Evolutionary conservation across 2,888 invertebrate genomes (phyloP).

Genomic region (Scaptomyza cyrtandrae): DNA sequence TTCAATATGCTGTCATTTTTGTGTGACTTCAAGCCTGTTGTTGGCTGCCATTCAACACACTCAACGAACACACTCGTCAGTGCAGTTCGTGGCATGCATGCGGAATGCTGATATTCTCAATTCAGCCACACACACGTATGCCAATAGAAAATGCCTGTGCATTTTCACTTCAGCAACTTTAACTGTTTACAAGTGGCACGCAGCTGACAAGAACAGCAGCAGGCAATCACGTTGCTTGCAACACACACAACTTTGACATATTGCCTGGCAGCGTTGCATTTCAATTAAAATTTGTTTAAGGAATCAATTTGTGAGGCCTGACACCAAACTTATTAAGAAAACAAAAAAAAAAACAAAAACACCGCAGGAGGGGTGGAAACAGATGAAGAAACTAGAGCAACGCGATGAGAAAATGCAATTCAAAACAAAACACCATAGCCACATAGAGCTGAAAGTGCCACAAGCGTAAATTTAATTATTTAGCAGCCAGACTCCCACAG

Average conservation of each 20-base stretch:
- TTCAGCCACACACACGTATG: constrained; percentile 41
- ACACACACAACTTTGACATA: constrained; percentile 58
- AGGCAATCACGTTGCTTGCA: constrained; percentile 36
- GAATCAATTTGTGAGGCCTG: constrained; percentile 67
- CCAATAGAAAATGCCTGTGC: constrained; percentile 68
- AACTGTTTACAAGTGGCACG: constrained; percentile 60
- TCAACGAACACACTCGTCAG: constrained; percentile 28
- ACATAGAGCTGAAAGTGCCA: constrained; percentile 42
- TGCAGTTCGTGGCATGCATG: constrained; percentile 34
- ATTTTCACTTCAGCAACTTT: constrained; percentile 67
- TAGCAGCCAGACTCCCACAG: constrained; percentile 57
- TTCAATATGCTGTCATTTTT: constrained; percentile 55
- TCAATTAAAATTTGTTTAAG: constrained; percentile 76
- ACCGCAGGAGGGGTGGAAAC: background rate
- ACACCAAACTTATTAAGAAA: constrained; percentile 57
- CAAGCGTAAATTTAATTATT: constrained; percentile 71
- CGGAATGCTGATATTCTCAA: constrained; percentile 9
- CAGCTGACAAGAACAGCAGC: constrained; percentile 13
- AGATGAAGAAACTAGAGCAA: no score
- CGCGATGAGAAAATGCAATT: constrained; percentile 58
- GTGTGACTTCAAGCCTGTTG: constrained; percentile 19
- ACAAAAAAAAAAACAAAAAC: no score
- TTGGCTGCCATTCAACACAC: constrained; percentile 66
- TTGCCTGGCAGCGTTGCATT: constrained; percentile 59
- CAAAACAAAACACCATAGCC: constrained; percentile 41